Evolutionary conservation across 2,113 vertebrate genomes (phyloP), one percentile per base, ranked within the genome.

Genomic region (Ochotona curzoniae): DNA sequence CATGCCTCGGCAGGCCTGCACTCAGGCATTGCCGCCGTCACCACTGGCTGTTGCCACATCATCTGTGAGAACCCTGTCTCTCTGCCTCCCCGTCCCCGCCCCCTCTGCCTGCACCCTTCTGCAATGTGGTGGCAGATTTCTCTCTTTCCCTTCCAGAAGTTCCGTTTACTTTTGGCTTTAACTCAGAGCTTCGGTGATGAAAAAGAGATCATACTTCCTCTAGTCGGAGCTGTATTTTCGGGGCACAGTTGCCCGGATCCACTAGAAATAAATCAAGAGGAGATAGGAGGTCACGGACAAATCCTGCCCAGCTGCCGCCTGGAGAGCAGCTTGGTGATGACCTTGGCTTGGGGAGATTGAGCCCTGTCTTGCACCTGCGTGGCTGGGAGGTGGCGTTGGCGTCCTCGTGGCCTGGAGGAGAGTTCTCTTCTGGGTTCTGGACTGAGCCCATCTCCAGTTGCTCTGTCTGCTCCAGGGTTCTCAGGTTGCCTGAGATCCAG

Each of bases 101-200:
- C 67, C 25, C 64, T 71, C 57, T 67, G 61, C 51, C 75, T n/a
- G 28, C 49, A n/a, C 30, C 66, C 30, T n/a, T 12, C 66, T 30
- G 66, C 3, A 57, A 17, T 57, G 17, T 44, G 26, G 38, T 75
- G 76, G 71, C 49, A 30, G 47, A 38, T 83, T 78, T 64, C 44
- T 69, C 30, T 51, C 61, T 79, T 69, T 82, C 38, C 20, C 92
- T 92, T 83, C 74, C 35, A 70, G 61, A 84, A 91, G 60, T 79
- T 80, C 82, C 69, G 51, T 64, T 96, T 93, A n/a, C 75, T 89
- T 87, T 75, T 64, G 82, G 73, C 86, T 92, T 94, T 70, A 75
- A 44, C 78, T 84, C 60, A 6, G 47, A 75, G 26, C 17, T 92
- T 92, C 71, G 67, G 61, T 84, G 61, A 75, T 60, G 76, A 92